Evolutionary conservation across 2,113 vertebrate species (phyloP), one percentile per base, ranked within the genome.

Genomic region (Eonycteris spelaea): DNA sequence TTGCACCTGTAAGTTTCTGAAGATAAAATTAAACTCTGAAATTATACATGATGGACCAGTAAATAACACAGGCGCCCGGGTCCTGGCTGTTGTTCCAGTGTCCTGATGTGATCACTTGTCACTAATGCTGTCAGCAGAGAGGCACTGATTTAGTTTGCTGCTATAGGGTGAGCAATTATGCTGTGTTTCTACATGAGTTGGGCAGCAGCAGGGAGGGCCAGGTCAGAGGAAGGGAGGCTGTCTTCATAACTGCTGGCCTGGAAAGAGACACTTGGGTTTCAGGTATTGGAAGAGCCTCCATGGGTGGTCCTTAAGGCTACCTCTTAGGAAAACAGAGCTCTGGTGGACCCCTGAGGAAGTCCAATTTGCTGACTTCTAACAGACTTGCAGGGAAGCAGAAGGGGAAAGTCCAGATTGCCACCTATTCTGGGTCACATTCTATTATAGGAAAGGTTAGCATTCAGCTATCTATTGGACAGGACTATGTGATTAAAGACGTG

Each of bases 1-100:
- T 94, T 97, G 98, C 93, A 95, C 86, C 90, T 97, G 96, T 93
- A 98, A 97, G 74, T 98, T 98, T 98, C 84, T 90, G 91, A 98
- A 98, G 91, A 97, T 97, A 97, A 97, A 97, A 97, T 97, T 97
- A 96, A 93, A 97, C 95, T 97, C 68, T 75, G 91, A 84, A 53
- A 94, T 97, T 98, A 97, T 96, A 97, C 67, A 57, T 96, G 93
- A 92, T 59, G 91, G 48, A 78, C 68, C 74, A 94, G 78, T 97
- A 97, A 96, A 96, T 95, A 96, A 96, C 91, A 97, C 22, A 78
- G 90, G 95, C 86, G 11, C 87, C 33, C 1, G 19, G 73, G 79
- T 95, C 83, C 79, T 78, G 83, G 30, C 84, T 95, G 91, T 24
- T 71, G 13, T 80, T 97, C 92, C 59, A 53, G 33, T 82, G 73